Conservation (phyloP, 2,797 vertebrate species). For the Hippocampus kuda region DNA sequence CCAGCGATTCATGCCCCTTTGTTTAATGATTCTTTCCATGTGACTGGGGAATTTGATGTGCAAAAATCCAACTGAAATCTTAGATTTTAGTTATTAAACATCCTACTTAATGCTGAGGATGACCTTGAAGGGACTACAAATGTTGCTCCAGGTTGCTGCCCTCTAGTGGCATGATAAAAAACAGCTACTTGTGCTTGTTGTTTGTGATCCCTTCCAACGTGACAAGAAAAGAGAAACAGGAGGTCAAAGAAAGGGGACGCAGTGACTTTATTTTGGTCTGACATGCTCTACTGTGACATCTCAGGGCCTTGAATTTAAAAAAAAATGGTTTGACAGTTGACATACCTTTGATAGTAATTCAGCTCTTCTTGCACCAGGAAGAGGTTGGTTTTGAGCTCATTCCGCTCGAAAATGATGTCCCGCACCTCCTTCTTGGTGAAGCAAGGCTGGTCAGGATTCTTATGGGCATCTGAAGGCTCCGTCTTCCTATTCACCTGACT, state of each 20-base stretch:
- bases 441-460: slow-evolving; percentile 64
- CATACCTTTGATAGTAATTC: slow-evolving; percentile 87
- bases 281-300: background rate
- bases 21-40: background rate
- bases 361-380: slow-evolving; percentile 94
- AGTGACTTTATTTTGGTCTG: background rate
- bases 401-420: slow-evolving; percentile 87
- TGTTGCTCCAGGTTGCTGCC: background rate
- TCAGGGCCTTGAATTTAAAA: background rate
- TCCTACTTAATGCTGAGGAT: no score
- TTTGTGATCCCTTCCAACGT: no score
- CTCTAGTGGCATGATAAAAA: background rate
- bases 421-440: slow-evolving; percentile 87
- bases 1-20: background rate
- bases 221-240: background rate
- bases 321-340: background rate
- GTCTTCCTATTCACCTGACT: slow-evolving; percentile 21
- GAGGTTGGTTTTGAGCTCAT: slow-evolving; percentile 91
- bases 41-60: no score
- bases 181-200: background rate
- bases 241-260: background rate
- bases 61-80: no score
- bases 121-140: no score
- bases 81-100: no score
- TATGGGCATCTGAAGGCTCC: slow-evolving; percentile 45